phyloP scores from a whole-genome alignment of 2,888 invertebrate species.

The Crocallis elinguaria region DNA sequence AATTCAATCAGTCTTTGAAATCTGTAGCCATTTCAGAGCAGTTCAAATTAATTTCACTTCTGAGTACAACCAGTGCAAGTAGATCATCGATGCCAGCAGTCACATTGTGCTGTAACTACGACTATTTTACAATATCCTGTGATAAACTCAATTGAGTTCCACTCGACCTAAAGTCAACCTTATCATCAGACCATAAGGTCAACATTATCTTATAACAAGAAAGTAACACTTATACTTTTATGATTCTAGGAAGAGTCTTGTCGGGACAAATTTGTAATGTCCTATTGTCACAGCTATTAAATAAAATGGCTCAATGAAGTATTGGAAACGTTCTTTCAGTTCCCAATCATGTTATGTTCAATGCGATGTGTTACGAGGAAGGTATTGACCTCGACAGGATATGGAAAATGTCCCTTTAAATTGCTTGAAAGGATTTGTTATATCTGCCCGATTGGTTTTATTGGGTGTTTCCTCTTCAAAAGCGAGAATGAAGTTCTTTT shows the following conservation, averaged over 20 bases:
- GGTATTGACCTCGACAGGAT: slow-evolving; percentile 77
- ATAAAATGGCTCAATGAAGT: slow-evolving; percentile 78
- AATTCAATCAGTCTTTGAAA: slow-evolving; percentile 28
- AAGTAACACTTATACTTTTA: slow-evolving; percentile 16
- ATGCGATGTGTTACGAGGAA: slow-evolving; percentile 64
- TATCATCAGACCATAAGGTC: slow-evolving; percentile 55
- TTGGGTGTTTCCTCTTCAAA: slow-evolving; percentile 62
- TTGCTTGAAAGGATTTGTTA: slow-evolving; percentile 70
- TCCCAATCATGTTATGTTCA: slow-evolving; percentile 75
- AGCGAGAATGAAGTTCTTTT: slow-evolving; percentile 10
- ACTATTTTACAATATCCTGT: slow-evolving; percentile 83
- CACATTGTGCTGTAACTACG: slow-evolving; percentile 68
- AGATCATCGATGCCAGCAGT: slow-evolving; percentile 67
- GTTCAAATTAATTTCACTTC: slow-evolving; percentile 46
- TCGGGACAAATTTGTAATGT: slow-evolving; percentile 79
- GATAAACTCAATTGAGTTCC: slow-evolving; percentile 75
- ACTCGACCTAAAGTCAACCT: slow-evolving; percentile 54
- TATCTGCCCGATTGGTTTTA: slow-evolving; percentile 56
- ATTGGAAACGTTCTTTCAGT: slow-evolving; percentile 78
- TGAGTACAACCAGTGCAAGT: slow-evolving; percentile 52
- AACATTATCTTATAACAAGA: slow-evolving; percentile 3
- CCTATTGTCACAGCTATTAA: slow-evolving; percentile 80
- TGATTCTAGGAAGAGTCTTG: slow-evolving; percentile 41
- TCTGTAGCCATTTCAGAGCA: slow-evolving; percentile 18
- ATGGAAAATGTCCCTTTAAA: slow-evolving; percentile 77